Conservation (phyloP, 2,888 invertebrate genomes). For the Caenorhabditis zanzibari region DNA sequence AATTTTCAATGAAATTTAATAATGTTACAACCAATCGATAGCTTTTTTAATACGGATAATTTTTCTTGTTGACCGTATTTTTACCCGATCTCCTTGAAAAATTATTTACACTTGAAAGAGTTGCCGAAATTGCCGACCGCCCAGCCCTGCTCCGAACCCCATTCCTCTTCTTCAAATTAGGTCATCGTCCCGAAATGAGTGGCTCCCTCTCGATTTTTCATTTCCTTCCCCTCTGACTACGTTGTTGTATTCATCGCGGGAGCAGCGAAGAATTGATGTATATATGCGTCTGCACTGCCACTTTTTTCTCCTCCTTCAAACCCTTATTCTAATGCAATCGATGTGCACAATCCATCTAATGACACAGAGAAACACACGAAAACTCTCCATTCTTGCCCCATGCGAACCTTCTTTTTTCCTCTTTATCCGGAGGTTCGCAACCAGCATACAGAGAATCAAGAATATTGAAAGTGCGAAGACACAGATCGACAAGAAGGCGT, state of each 20-base stretch:
- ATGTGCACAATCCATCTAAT: conserved; percentile 50
- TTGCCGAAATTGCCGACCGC: too few species aligned
- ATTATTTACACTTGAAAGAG: too few species aligned
- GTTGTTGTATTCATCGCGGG: conserved; percentile 6
- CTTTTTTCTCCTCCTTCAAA: conserved; percentile 17
- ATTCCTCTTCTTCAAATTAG: conserved; percentile 13
- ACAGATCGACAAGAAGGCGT: conserved; percentile 50
- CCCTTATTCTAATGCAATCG: conserved; percentile 31
- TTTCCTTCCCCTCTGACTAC: not conserved
- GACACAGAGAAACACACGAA: conserved; percentile 45
- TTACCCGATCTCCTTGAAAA: too few species aligned
- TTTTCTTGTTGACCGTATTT: too few species aligned
- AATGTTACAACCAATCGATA: too few species aligned
- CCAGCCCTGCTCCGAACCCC: too few species aligned
- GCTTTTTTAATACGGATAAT: too few species aligned
- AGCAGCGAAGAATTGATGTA: conserved; percentile 28
- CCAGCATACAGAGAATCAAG: conserved; percentile 40
- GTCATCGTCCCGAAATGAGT: not conserved
- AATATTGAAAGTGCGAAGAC: conserved; percentile 56
- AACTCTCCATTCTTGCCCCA: conserved; percentile 7
- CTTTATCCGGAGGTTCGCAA: conserved; percentile 34
- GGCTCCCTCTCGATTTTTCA: conserved; percentile 15
- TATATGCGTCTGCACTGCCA: conserved; percentile 28
- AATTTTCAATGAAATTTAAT: too few species aligned
- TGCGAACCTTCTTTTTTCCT: conserved; percentile 10